A percentile compares a stretch with the other conserved stretches of the same genome.
phyloP scores from a whole-genome alignment of 2,888 invertebrate genomes.

The Melitaea athalia region DNA sequence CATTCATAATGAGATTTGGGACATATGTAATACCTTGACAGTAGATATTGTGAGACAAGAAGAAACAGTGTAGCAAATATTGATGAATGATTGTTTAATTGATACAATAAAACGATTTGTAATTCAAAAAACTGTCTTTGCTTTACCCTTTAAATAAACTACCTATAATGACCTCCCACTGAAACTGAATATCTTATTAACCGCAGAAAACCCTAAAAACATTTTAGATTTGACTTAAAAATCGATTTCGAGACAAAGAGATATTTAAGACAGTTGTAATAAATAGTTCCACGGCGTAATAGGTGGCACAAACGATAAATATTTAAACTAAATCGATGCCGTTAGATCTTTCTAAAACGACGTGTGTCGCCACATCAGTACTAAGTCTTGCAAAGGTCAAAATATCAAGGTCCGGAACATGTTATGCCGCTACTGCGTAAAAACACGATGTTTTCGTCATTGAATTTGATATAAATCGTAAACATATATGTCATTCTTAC shows the following conservation, averaged over 20 bases:
- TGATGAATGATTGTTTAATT: not conserved
- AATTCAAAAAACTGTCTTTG: not conserved
- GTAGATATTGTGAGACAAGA: not conserved
- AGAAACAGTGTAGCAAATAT: not conserved
- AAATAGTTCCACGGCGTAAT: not conserved
- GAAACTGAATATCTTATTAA: not conserved
- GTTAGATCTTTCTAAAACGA: conserved; percentile 6
- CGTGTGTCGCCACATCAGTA: conserved; percentile 4
- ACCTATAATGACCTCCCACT: not conserved
- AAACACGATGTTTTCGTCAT: conserved; percentile 39
- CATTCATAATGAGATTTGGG: conserved; percentile 6
- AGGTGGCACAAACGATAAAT: not conserved
- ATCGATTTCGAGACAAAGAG: not conserved
- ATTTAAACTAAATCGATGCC: not conserved
- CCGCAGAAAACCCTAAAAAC: not conserved
- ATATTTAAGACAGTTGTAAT: not conserved
- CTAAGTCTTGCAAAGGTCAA: conserved; percentile 32
- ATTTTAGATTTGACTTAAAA: not conserved
- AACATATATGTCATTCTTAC: conserved; percentile 50
- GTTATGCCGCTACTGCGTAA: conserved; percentile 25
- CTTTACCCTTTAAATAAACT: not conserved
- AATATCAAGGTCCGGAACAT: conserved; percentile 30
- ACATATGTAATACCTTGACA: conserved; percentile 2
- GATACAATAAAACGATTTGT: not conserved
- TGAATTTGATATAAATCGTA: conserved; percentile 44